Conservation (phyloP, 2,113 vertebrate species). For the Zosterops borbonicus region DNA sequence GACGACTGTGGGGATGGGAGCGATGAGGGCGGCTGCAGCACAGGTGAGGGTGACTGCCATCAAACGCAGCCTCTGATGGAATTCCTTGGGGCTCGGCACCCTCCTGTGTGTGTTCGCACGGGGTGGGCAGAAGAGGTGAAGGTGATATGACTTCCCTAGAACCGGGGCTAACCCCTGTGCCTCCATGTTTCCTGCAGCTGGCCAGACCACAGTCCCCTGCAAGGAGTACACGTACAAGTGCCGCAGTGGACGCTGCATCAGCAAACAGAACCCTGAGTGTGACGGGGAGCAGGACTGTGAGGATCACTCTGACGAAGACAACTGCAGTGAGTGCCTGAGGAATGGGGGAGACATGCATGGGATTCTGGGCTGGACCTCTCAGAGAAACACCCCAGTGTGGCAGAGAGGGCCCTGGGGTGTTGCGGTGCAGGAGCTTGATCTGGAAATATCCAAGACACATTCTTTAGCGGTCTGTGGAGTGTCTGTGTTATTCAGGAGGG, state of each 20-base stretch:
- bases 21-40: slow-evolving; percentile 80
- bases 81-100: background rate
- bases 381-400: accelerated
- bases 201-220: slow-evolving; percentile 37
- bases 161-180: background rate
- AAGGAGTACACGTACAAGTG: slow-evolving; percentile 81
- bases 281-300: slow-evolving; percentile 81
- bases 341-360: accelerated
- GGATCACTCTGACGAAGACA: slow-evolving; percentile 84
- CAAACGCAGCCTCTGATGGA: accelerated
- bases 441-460: background rate
- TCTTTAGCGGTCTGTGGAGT: accelerated
- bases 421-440: background rate
- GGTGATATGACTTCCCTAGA: background rate
- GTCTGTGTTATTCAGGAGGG: background rate
- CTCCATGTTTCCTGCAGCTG: background rate
- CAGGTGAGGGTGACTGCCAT: slow-evolving; percentile 59
- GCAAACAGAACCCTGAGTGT: slow-evolving; percentile 86
- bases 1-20: slow-evolving; percentile 83
- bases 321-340: slow-evolving; percentile 77
- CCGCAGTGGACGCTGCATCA: slow-evolving; percentile 76
- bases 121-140: background rate
- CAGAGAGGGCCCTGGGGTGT: background rate
- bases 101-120: background rate
- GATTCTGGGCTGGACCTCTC: background rate